A percentile compares a stretch with the other conserved stretches of the same genome.
These are phyloP conservation scores for Lepilemur septentrionalis DNA, from an alignment of 2,797 vertebrate genomes.

Conservation along the genomic window DNA sequence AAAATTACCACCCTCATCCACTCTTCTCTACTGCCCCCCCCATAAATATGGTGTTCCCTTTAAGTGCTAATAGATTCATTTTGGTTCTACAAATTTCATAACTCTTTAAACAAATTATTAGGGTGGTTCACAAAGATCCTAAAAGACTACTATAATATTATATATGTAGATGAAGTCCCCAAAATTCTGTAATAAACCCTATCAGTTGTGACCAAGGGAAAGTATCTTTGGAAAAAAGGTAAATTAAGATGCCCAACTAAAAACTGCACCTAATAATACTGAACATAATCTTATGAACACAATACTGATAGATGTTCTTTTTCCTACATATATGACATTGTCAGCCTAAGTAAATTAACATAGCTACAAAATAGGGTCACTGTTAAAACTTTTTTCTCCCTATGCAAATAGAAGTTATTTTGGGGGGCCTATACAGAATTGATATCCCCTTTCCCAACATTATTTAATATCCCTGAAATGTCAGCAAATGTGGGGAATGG, in stretches of 20 bases:
- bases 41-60: not conserved
- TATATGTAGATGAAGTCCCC: not conserved
- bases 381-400: not conserved
- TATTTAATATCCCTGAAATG: not conserved
- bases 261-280: not conserved
- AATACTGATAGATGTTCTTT: not conserved
- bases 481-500: not conserved
- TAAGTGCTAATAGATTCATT: not conserved
- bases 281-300: not conserved
- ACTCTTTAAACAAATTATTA: slow-evolving; percentile 8
- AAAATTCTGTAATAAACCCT: not conserved
- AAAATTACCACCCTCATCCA: not conserved
- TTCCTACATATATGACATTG: not conserved
- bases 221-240: not conserved
- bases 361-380: not conserved
- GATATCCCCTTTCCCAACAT: not conserved
- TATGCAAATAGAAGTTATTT: not conserved
- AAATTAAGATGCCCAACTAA: not conserved
- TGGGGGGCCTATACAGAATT: not conserved
- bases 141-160: not conserved
- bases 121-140: not conserved
- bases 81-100: not conserved
- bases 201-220: not conserved
- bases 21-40: not conserved
- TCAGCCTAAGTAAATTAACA: slow-evolving; percentile 7